Percentiles rank a stretch among this genome's conserved stretches.
Conservation (phyloP, 2,888 invertebrate species). For the Laothoe populi region DNA sequence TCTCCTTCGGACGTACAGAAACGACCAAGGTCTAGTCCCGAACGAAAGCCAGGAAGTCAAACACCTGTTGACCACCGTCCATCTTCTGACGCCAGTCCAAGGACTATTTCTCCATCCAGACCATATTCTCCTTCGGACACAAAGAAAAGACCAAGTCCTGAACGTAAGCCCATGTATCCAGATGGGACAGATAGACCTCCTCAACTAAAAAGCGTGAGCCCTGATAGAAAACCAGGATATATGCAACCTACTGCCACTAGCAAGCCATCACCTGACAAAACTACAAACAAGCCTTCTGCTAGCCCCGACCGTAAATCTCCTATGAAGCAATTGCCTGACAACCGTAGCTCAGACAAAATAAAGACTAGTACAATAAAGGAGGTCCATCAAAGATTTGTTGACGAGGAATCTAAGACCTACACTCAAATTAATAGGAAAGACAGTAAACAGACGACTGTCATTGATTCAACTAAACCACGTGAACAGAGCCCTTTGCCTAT, state of each 20-base stretch:
- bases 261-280: slow-evolving; percentile 40
- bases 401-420: slow-evolving; percentile 74
- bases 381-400: slow-evolving; percentile 70
- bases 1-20: slow-evolving; percentile 29
- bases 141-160: slow-evolving; percentile 29
- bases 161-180: slow-evolving; percentile 32
- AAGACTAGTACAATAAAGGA: slow-evolving; percentile 52
- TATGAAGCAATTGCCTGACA: slow-evolving; percentile 40
- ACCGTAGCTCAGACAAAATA: slow-evolving; percentile 44
- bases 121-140: slow-evolving; percentile 29
- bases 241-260: slow-evolving; percentile 60
- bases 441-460: slow-evolving; percentile 29
- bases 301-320: slow-evolving; percentile 53
- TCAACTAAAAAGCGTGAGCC: slow-evolving; percentile 42
- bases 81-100: slow-evolving; percentile 27
- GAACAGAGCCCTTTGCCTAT: slow-evolving; percentile 45
- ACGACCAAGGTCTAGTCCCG: slow-evolving; percentile 40
- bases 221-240: slow-evolving; percentile 59
- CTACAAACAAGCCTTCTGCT: slow-evolving; percentile 34
- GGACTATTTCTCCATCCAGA: slow-evolving; percentile 35
- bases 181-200: slow-evolving; percentile 30
- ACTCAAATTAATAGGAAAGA: slow-evolving; percentile 49
- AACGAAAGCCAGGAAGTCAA: slow-evolving; percentile 38
- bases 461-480: slow-evolving; percentile 29
- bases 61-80: slow-evolving; percentile 32